Evolutionary conservation across 2,797 vertebrate species (phyloP).

Genomic region (Scolopax rusticola): DNA sequence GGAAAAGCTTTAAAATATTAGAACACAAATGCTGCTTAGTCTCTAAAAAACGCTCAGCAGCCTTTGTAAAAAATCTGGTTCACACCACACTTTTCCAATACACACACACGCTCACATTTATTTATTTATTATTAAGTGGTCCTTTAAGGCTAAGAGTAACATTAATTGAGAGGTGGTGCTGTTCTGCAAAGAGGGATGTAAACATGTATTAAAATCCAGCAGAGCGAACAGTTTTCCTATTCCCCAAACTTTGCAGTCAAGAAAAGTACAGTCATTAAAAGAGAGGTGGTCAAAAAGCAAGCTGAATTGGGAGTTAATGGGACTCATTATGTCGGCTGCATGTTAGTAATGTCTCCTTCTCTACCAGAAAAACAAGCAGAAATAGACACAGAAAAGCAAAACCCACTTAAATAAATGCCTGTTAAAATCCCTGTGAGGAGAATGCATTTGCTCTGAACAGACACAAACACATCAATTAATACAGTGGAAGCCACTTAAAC

Average conservation of each 20-base stretch:
- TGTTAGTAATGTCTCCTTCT: constrained; percentile 68
- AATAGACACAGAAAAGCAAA: constrained; percentile 74
- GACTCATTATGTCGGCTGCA: constrained; percentile 74
- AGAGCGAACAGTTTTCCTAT: constrained; percentile 69
- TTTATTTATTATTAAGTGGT: constrained; percentile 40
- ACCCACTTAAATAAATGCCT: constrained; percentile 74
- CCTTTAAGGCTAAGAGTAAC: constrained; percentile 55
- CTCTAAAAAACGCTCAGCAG: constrained; percentile 41
- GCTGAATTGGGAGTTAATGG: constrained; percentile 78
- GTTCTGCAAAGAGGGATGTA: constrained; percentile 71
- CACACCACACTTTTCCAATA: not conserved
- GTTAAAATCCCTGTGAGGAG: constrained; percentile 70
- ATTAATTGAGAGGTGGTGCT: constrained; percentile 75
- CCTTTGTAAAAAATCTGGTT: constrained; percentile 47
- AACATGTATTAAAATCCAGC: constrained; percentile 78
- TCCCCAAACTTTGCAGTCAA: constrained; percentile 71
- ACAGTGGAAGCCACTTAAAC: constrained; percentile 80
- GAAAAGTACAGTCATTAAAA: constrained; percentile 73
- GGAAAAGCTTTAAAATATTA: constrained; percentile 72
- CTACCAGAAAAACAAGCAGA: constrained; percentile 69
- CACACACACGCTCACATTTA: not conserved
- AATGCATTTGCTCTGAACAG: constrained; percentile 74
- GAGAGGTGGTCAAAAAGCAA: constrained; percentile 73
- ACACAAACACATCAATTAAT: constrained; percentile 82
- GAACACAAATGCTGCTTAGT: constrained; percentile 55